Evolutionary conservation across 2,888 invertebrate genomes (phyloP).

Genomic region (Phengaris arion): DNA sequence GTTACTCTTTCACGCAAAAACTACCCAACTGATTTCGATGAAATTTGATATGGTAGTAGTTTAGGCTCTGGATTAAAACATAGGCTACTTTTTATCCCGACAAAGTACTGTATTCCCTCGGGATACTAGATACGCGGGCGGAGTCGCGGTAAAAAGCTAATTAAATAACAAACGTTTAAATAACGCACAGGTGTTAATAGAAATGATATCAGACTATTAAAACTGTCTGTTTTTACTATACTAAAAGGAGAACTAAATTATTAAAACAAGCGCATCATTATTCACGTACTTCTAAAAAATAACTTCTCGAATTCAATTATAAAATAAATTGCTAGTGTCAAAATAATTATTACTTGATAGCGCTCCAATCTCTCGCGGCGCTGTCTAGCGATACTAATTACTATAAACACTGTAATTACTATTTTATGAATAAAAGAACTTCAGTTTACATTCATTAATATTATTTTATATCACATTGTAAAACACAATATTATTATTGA

Average conservation of each 20-base stretch:
- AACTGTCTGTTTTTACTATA: not conserved
- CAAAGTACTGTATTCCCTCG: too few species aligned
- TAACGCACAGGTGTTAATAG: too few species aligned
- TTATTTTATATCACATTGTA: not conserved
- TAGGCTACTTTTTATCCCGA: too few species aligned
- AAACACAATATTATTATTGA: not conserved
- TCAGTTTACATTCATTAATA: slow-evolving; percentile 1
- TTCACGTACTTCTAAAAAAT: not conserved
- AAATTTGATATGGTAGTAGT: too few species aligned
- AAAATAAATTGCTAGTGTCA: not conserved
- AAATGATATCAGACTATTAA: not conserved
- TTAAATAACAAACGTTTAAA: too few species aligned
- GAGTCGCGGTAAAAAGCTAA: too few species aligned
- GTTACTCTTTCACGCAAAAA: too few species aligned
- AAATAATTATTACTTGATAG: slow-evolving; percentile 16
- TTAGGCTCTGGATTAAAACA: too few species aligned
- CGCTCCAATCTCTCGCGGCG: not conserved
- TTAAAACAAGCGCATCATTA: not conserved
- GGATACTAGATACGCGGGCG: too few species aligned
- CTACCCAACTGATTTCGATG: too few species aligned
- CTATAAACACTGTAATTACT: slow-evolving; percentile 9
- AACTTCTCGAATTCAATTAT: not conserved
- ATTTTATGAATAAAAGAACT: slow-evolving; percentile 3
- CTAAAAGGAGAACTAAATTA: not conserved
- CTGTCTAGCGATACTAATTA: slow-evolving; percentile 9